These are phyloP conservation scores for Ptilonorhynchus violaceus DNA, from an alignment of 2,113 vertebrate species.

Conservation along the genomic window DNA sequence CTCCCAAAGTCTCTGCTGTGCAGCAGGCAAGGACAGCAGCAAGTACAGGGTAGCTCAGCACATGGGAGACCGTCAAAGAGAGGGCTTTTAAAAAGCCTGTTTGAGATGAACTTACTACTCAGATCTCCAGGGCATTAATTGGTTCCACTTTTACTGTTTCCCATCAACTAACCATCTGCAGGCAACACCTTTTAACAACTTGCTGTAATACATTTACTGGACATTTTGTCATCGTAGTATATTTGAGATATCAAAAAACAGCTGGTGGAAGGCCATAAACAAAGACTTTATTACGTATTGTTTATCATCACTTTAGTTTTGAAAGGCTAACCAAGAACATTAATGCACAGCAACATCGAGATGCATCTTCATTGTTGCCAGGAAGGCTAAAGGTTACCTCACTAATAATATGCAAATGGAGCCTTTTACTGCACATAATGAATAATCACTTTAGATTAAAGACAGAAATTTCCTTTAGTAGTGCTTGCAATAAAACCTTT, in stretches of 20 bases:
- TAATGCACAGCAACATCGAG: conserved; percentile 46
- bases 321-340: conserved; percentile 43
- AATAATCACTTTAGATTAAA: conserved; percentile 76
- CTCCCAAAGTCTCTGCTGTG: neutral
- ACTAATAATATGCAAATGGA: conserved; percentile 76
- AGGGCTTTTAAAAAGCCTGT: conserved; percentile 48
- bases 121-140: conserved; percentile 57
- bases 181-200: conserved; percentile 70
- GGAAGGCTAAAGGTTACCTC: conserved; percentile 74
- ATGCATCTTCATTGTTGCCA: conserved; percentile 56
- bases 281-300: conserved; percentile 65
- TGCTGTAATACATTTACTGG: conserved; percentile 73
- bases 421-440: conserved; percentile 72
- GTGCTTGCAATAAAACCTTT: conserved; percentile 70
- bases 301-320: conserved; percentile 67
- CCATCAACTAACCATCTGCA: conserved; percentile 76
- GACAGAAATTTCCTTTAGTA: conserved; percentile 71
- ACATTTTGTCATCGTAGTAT: conserved; percentile 75
- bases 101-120: conserved; percentile 62
- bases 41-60: neutral
- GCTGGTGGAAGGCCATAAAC: conserved; percentile 73
- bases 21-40: neutral
- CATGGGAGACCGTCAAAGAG: neutral
- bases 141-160: conserved; percentile 69
- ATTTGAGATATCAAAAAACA: conserved; percentile 73